phyloP scores from a whole-genome alignment of 2,113 vertebrate genomes.

The Chlorodrepanis virens region DNA sequence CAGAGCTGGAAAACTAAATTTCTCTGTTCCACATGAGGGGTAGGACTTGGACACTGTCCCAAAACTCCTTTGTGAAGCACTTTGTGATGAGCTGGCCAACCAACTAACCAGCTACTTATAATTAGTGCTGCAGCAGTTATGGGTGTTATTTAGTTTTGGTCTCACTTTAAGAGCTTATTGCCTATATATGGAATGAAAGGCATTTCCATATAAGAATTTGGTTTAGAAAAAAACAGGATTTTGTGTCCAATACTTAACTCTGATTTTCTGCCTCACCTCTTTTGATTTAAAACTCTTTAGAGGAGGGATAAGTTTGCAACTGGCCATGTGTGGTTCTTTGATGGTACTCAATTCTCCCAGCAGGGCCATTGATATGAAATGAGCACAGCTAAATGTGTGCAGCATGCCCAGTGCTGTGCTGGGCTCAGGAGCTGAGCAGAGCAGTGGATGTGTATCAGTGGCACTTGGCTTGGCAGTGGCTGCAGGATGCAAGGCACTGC shows the following conservation, averaged over 20 bases:
- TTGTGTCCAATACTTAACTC: neutral
- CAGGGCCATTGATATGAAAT: neutral
- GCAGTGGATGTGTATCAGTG: neutral
- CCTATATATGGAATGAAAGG: neutral
- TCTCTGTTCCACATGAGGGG: neutral
- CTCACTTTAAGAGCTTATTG: neutral
- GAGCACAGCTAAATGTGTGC: neutral
- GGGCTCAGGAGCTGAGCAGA: neutral
- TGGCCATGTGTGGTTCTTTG: neutral
- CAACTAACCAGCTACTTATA: neutral
- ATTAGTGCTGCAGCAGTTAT: neutral
- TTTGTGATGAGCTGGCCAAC: neutral
- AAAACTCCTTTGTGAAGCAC: neutral
- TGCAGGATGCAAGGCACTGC: neutral
- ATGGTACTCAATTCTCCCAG: neutral
- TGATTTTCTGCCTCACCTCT: neutral
- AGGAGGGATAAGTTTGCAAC: neutral
- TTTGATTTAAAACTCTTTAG: neutral
- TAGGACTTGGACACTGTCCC: neutral
- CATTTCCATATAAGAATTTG: neutral
- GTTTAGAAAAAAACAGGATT: accelerated
- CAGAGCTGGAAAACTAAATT: neutral
- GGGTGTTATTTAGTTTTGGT: neutral
- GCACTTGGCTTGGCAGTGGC: neutral
- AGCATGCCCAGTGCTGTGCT: neutral